Evolutionary conservation across 1,140 invertebrate species (phyloP).

Genomic region (Bathynomus jamesi): DNA sequence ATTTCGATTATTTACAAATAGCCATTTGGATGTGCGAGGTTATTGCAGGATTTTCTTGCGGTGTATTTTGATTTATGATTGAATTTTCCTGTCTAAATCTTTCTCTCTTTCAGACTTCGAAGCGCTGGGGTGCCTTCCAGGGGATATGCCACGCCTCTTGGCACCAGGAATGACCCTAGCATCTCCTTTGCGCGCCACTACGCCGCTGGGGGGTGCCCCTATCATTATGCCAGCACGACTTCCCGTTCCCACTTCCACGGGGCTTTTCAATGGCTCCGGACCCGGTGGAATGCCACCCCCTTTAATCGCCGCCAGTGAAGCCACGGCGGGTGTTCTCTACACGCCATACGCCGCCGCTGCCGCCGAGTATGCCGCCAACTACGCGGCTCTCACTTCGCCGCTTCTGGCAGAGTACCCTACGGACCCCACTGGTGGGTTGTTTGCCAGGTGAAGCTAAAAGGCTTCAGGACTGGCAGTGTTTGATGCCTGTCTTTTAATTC

Average conservation of each 20-base stretch:
- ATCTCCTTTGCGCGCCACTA: constrained; percentile 43
- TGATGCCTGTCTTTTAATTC: background rate
- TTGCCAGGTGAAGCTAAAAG: constrained; percentile 42
- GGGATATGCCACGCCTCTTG: constrained; percentile 48
- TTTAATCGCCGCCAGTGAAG: constrained; percentile 55
- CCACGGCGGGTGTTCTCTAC: constrained; percentile 61
- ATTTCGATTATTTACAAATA: background rate
- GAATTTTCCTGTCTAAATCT: background rate
- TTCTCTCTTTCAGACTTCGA: constrained; percentile 28
- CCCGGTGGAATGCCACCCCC: constrained; percentile 57
- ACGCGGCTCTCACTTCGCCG: constrained; percentile 70
- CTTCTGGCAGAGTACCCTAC: constrained; percentile 65
- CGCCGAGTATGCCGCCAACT: constrained; percentile 60
- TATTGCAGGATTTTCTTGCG: no score
- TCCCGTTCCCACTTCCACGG: constrained; percentile 62
- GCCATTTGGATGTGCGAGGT: background rate
- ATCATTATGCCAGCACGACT: constrained; percentile 78
- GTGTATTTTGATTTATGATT: background rate
- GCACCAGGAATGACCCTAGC: constrained; percentile 40
- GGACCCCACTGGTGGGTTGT: constrained; percentile 86
- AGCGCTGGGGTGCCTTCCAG: constrained; percentile 51
- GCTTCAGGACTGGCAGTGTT: background rate
- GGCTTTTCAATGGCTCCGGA: constrained; percentile 55
- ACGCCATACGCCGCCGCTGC: constrained; percentile 56
- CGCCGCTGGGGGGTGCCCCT: constrained; percentile 60